Conservation (phyloP, 2,888 invertebrate species). For the Drosophila demipolita region DNA sequence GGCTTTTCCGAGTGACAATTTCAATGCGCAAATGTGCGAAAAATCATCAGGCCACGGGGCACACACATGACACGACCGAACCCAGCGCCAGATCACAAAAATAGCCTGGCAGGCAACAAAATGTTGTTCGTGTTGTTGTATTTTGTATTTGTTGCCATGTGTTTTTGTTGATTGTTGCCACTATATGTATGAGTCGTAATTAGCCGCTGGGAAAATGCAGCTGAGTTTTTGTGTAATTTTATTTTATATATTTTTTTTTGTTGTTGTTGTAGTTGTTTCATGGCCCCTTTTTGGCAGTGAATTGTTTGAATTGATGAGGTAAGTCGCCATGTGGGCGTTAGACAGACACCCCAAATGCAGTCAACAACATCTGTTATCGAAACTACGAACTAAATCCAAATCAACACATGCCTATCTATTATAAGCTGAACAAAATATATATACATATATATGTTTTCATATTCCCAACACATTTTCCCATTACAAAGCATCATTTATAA, state of each 20-base stretch:
- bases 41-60: constrained; percentile 47
- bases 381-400: constrained; percentile 18
- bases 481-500: not conserved
- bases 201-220: constrained; percentile 51
- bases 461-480: not conserved
- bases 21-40: constrained; percentile 76
- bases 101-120: constrained; percentile 57
- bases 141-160: constrained; percentile 32
- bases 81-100: constrained; percentile 35
- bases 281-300: constrained; percentile 42
- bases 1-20: constrained; percentile 65
- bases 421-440: constrained; percentile 1
- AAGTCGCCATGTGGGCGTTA: constrained; percentile 47
- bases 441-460: not conserved
- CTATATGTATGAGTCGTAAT: constrained; percentile 68
- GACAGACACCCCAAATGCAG: constrained; percentile 4
- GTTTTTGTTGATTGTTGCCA: constrained; percentile 29
- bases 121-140: constrained; percentile 18
- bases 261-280: not conserved
- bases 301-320: constrained; percentile 44
- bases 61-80: constrained; percentile 3
- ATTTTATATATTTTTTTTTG: not conserved
- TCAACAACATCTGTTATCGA: constrained; percentile 41
- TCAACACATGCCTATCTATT: constrained; percentile 3
- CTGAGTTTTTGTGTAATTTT: constrained; percentile 45